A percentile compares a stretch with the other conserved stretches of the same genome.
These are phyloP conservation scores for Chrysemys picta DNA, from an alignment of 2,113 vertebrate species.

Conservation along the genomic window DNA sequence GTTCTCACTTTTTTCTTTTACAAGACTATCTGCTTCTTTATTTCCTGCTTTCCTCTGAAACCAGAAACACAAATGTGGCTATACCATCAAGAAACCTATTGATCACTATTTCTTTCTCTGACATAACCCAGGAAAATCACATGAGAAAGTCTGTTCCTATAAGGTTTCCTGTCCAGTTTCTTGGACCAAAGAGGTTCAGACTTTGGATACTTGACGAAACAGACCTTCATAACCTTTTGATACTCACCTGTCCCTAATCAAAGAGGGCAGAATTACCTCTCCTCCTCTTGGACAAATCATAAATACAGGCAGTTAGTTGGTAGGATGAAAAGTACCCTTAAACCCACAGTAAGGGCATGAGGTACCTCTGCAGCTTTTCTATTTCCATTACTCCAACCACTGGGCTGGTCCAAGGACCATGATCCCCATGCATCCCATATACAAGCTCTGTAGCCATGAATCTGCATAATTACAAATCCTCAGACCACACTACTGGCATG, in stretches of 20 bases:
- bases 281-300: neutral
- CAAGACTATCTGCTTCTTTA: fast-evolving
- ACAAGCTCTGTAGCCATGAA: neutral
- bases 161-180: fast-evolving
- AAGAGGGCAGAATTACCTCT: neutral
- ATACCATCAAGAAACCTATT: neutral
- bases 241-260: neutral
- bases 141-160: neutral
- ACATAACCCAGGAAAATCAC: neutral
- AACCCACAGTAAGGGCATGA: neutral
- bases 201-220: neutral
- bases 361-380: neutral
- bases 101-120: neutral
- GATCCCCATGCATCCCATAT: fast-evolving
- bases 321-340: neutral
- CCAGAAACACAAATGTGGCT: neutral
- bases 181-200: neutral
- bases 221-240: neutral
- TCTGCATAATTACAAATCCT: neutral
- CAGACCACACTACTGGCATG: neutral
- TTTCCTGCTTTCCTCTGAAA: neutral
- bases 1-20: neutral
- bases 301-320: neutral
- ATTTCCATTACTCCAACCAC: neutral
- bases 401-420: fast-evolving